Base-by-base conservation (phyloP, 2,888 invertebrate genomes). In the Drosophila antonietae region DNA sequence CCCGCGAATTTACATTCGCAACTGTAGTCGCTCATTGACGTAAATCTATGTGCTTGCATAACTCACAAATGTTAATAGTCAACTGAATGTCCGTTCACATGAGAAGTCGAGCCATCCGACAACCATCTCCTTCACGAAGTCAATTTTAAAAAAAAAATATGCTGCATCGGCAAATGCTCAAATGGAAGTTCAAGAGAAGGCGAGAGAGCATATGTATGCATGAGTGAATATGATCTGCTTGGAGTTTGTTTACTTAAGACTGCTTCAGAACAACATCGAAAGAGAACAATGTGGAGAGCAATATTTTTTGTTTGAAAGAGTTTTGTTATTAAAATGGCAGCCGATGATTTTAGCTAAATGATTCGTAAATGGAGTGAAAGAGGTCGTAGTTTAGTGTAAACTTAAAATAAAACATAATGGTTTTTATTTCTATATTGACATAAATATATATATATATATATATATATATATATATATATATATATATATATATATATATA, bases 1-100 rank as follows among this genome's bases (percentile, higher is more conserved):
- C 49, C 78, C 75, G 52, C 10, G 33, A 73, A 75, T 15, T 46
- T 46, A 14, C 46, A 46, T 23, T 46, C 46, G 3, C 46, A 46
- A 8, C 23, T 46, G 46, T 46, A 46, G 23, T 46, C 23, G 23
- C 46, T 23, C 23, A 46, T 46, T 23, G 14, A 12, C 23, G 2
- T 14, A 6, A 14, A 23, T 14, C 7, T 46, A 46, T 33, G 33
- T 23, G 47, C 63, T 64, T 49, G 12, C 28, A 10, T 64, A 41
- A 51, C 18, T 64, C 28, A 28, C 49, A 10, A 44, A 51, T 37
- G 35, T 20, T 14, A 37, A 20, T n/a, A n/a, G 37, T 7, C 41
- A 65, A 52, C 14, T 64, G 20, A 20, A 15, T 65, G 37, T 1
- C 3, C 12, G 20, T 18, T 46, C 8, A 6, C 46, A 18, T 39